Evolutionary conservation across 2,888 invertebrate species (phyloP).

Genomic region (Camptogramma bilineatum): DNA sequence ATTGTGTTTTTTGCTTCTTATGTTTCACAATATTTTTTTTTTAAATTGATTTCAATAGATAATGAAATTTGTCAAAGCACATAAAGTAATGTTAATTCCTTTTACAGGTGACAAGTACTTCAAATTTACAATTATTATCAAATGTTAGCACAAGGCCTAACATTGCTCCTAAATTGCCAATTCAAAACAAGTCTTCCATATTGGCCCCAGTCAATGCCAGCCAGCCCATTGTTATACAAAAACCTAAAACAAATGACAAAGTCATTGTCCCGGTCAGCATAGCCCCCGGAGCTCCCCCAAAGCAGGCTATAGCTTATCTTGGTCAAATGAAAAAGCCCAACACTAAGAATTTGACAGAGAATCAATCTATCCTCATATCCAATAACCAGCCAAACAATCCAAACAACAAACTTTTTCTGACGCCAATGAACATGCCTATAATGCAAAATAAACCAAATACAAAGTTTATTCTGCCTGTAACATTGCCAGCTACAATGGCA

Average conservation of each 20-base stretch:
- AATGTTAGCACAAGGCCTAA: conserved; percentile 74
- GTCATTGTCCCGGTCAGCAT: conserved; percentile 81
- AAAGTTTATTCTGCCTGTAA: conserved; percentile 82
- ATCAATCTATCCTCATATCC: conserved; percentile 77
- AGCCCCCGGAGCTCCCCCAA: conserved; percentile 68
- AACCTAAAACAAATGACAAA: conserved; percentile 79
- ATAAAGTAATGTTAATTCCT: neutral
- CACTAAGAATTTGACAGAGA: conserved; percentile 69
- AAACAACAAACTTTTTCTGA: conserved; percentile 83
- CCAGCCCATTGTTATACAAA: conserved; percentile 86
- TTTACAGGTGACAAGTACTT: conserved; percentile 75
- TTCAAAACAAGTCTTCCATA: conserved; percentile 71
- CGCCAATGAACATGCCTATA: conserved; percentile 86
- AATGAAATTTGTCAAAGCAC: neutral
- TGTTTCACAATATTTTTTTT: neutral
- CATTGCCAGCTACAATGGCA: conserved; percentile 83
- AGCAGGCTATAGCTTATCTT: conserved; percentile 83
- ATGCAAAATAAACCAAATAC: conserved; percentile 83
- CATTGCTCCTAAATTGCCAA: conserved; percentile 72
- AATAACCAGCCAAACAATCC: conserved; percentile 74
- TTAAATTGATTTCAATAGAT: neutral
- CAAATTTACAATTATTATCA: conserved; percentile 78
- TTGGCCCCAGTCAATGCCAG: conserved; percentile 72
- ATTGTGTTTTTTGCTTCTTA: conserved; percentile 18
- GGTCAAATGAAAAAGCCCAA: conserved; percentile 83